Evolutionary conservation across 1,140 invertebrate genomes (phyloP).

Genomic region (Penaeus chinensis): DNA sequence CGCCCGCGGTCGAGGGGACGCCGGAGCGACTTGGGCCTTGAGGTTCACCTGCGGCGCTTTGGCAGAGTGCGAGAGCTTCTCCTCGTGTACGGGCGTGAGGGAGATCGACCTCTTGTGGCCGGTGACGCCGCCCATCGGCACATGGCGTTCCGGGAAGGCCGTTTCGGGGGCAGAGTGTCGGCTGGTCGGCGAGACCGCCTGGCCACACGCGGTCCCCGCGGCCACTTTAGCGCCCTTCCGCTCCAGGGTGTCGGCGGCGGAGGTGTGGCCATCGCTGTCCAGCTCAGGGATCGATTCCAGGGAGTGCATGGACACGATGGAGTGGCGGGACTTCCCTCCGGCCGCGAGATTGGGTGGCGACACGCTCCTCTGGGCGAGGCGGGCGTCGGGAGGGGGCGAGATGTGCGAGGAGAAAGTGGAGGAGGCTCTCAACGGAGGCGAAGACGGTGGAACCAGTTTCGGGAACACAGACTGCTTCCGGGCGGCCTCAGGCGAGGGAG

Average conservation of each 20-base stretch:
- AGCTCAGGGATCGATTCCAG: conserved; percentile 63
- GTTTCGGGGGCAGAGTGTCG: conserved; percentile 38
- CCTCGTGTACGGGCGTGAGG: conserved; percentile 44
- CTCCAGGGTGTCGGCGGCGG: conserved; percentile 18
- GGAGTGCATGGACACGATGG: conserved; percentile 61
- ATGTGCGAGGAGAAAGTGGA: no score
- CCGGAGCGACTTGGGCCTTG: not conserved
- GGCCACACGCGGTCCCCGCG: no score
- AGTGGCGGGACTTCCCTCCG: conserved; percentile 54
- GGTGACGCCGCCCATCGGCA: not conserved
- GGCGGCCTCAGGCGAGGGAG: no score
- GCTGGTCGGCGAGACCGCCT: not conserved
- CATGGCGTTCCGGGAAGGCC: not conserved
- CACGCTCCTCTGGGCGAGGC: not conserved
- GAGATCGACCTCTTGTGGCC: conserved; percentile 43
- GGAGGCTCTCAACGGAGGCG: no score
- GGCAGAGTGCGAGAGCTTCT: conserved; percentile 1
- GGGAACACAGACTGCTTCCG: no score
- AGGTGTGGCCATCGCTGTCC: conserved; percentile 54
- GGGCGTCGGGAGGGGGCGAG: not conserved
- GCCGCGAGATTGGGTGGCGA: conserved; percentile 17
- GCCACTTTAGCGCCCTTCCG: not conserved
- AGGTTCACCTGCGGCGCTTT: not conserved
- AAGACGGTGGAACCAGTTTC: no score
- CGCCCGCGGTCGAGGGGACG: no score